Evolutionary conservation across 2,888 invertebrate genomes (phyloP).

Genomic region (Sphinx pinastri): DNA sequence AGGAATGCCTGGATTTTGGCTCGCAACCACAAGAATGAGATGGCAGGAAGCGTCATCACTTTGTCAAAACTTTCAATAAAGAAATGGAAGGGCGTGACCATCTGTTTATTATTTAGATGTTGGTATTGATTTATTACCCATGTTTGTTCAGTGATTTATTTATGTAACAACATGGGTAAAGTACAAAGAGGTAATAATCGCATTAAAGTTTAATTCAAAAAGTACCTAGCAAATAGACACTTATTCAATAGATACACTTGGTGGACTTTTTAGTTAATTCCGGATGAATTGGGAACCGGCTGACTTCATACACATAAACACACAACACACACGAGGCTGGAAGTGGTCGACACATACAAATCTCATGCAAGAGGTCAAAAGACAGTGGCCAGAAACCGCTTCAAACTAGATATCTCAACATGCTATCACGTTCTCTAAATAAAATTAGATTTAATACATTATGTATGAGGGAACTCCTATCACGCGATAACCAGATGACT

Average conservation of each 20-base stretch:
- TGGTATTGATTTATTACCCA: background rate
- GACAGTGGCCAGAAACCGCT: constrained; percentile 32
- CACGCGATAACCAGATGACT: constrained; percentile 15
- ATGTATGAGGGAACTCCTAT: constrained; percentile 13
- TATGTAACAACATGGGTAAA: background rate
- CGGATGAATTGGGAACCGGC: background rate
- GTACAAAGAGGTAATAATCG: background rate
- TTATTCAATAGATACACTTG: background rate
- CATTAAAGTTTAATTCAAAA: background rate
- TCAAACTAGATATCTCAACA: constrained; percentile 32
- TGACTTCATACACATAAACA: background rate
- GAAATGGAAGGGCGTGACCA: constrained; percentile 21
- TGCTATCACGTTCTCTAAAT: constrained; percentile 4
- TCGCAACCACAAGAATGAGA: constrained; percentile 52
- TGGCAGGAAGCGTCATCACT: constrained; percentile 59
- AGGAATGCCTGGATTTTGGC: constrained; percentile 67
- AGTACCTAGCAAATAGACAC: background rate
- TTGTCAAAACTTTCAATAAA: constrained; percentile 58
- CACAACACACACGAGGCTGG: background rate
- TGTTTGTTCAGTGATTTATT: background rate
- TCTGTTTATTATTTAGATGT: constrained; percentile 13
- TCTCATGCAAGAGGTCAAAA: background rate
- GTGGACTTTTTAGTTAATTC: background rate
- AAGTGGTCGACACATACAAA: background rate
- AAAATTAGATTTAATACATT: constrained; percentile 5